Evolutionary conservation across 1,140 invertebrate species (phyloP), one percentile per base, ranked within the genome.

Genomic region (Zaprionus davidi): DNA sequence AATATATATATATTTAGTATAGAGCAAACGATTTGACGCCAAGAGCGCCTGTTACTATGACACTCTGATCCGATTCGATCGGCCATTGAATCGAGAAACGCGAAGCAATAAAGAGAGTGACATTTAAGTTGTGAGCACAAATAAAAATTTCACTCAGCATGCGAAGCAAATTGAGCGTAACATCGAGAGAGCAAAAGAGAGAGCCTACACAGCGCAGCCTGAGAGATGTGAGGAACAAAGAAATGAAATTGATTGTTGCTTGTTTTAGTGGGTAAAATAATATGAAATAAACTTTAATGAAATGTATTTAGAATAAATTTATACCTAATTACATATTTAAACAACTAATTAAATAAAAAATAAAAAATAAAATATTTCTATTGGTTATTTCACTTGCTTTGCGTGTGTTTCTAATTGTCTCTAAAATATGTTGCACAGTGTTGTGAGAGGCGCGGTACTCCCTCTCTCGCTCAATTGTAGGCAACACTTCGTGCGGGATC

Each of bases 1-100:
- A 78, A 80, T 82, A 77, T 72, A 53, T 71, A 63, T 70, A 36
- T 22, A 58, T 38, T 56, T 44, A 26, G 51, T 60, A 13, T 28
- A 17, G 28, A 20, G 22, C 36, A 26, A 68, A 24, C 36, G 46
- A 46, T 36, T 46, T 55, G 58, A 65, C 77, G 70, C 17, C 13
- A 46, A 28, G 67, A 71, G 73, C 55, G 67, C 55, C 41, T 71
- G 68, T 71, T 71, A 44, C 60, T 71, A 65, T 71, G 73, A 65
- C 53, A 31, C 58, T 28, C 13, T 15, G 36, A 38, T 38, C n/a
- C 4, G 38, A 22, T 17, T 55, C 55, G 66, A 57, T 58, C 66
- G 41, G 28, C 28, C 66, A 59, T 46, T 26, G 7, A 59, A 70
- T 70, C 31, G 59, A 3, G 22, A 17, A 15, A 31, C 17, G 12